phyloP scores from a whole-genome alignment of 2,797 vertebrate species.

The Protonibea diacanthus region DNA sequence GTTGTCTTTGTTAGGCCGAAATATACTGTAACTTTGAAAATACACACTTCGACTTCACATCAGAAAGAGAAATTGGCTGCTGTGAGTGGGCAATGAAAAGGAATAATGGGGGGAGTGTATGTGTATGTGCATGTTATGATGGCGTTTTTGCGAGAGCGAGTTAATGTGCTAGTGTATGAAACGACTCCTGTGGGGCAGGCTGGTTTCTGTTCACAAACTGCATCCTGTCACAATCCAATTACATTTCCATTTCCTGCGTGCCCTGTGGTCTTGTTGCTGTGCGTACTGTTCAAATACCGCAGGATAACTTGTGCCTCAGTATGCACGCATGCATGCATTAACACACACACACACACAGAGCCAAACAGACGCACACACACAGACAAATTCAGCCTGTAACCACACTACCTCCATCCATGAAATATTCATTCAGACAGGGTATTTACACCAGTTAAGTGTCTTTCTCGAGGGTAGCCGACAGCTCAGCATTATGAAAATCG shows the following conservation, averaged over 20 bases:
- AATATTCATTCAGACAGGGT: conserved; percentile 72
- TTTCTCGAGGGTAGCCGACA: conserved; percentile 60
- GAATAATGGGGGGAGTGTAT: conserved; percentile 36
- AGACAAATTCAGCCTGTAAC: conserved; percentile 48
- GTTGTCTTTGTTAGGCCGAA: not conserved
- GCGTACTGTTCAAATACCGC: conserved; percentile 67
- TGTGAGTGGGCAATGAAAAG: conserved; percentile 38
- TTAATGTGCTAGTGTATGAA: conserved; percentile 66
- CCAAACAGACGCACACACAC: conserved; percentile 23
- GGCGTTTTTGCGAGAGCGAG: conserved; percentile 45
- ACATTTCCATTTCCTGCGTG: conserved; percentile 81
- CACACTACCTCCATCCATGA: conserved; percentile 59
- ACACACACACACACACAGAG: conserved; percentile 16
- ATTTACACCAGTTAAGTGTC: conserved; percentile 75
- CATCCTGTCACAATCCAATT: conserved; percentile 85
- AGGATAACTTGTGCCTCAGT: conserved; percentile 54
- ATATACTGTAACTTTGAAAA: not conserved
- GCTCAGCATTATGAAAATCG: conserved; percentile 44
- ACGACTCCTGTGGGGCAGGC: conserved; percentile 74
- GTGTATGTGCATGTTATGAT: conserved; percentile 31
- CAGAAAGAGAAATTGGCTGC: conserved; percentile 22
- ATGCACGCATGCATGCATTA: conserved; percentile 46
- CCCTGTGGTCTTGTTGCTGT: conserved; percentile 72
- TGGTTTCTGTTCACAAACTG: conserved; percentile 79
- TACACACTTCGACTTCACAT: conserved; percentile 1